A percentile compares a stretch with the other conserved stretches of the same genome.
phyloP scores from a whole-genome alignment of 2,888 invertebrate genomes.

The Muschampia plurimacula region DNA sequence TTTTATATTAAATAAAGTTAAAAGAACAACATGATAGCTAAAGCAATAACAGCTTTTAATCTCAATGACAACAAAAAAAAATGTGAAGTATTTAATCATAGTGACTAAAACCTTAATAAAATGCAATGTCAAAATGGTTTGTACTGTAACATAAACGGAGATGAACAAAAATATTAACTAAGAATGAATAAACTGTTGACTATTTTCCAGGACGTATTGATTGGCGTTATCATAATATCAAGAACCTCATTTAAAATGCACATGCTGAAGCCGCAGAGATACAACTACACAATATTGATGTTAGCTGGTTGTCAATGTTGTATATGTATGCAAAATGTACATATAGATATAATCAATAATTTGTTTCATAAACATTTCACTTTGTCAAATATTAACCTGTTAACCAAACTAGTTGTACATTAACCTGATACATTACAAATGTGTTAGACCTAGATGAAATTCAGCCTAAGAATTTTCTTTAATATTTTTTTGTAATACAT shows the following conservation, averaged over 20 bases:
- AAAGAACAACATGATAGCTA: background rate
- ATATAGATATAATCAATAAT: too few species aligned
- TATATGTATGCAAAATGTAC: background rate
- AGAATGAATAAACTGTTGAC: background rate
- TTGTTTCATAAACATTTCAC: too few species aligned
- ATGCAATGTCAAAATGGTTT: background rate
- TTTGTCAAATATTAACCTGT: too few species aligned
- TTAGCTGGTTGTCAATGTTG: background rate
- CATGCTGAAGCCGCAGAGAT: background rate
- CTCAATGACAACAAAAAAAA: background rate
- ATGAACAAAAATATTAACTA: background rate
- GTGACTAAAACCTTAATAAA: too few species aligned
- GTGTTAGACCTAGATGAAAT: too few species aligned
- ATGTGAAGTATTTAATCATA: background rate
- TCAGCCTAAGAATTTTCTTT: too few species aligned
- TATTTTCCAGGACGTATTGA: background rate
- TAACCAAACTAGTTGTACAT: too few species aligned
- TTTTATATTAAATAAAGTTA: background rate
- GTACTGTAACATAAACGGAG: background rate
- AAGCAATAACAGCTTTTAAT: background rate
- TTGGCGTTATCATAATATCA: background rate
- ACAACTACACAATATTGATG: background rate
- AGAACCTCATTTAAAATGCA: background rate
- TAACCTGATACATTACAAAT: too few species aligned
- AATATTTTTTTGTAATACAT: too few species aligned